Evolutionary conservation across 1,140 invertebrate genomes (phyloP).

Genomic region (Apocrypta bakeri): DNA sequence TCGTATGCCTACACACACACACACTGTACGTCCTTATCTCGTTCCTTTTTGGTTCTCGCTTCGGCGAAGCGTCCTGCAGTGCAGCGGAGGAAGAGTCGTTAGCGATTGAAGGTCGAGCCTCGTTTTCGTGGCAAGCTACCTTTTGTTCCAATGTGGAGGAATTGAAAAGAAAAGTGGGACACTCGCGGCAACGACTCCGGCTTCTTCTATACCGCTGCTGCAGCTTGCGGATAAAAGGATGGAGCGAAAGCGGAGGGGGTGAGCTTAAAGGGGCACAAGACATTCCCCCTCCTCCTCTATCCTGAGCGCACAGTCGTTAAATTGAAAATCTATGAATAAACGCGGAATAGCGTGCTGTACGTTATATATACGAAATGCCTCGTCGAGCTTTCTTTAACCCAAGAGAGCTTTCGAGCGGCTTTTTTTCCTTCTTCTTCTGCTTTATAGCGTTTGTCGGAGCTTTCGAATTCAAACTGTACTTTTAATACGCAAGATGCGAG

Average conservation of each 20-base stretch:
- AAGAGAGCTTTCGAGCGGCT: background rate
- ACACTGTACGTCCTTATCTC: constrained; percentile 27
- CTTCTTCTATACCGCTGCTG: background rate
- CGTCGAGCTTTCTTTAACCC: background rate
- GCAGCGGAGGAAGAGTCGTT: constrained; percentile 18
- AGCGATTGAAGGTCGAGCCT: constrained; percentile 40
- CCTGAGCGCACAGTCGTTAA: constrained; percentile 2
- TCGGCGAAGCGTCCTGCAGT: too few relatives aligned
- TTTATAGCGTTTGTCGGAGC: background rate
- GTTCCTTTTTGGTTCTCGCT: constrained; percentile 20
- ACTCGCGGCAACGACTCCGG: background rate
- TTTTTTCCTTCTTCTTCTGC: background rate
- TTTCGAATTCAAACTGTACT: background rate
- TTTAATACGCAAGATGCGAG: too few relatives aligned
- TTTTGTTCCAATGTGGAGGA: constrained; percentile 31
- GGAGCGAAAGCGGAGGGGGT: background rate
- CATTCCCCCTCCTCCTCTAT: too few relatives aligned
- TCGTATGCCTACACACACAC: background rate
- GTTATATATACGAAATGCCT: background rate
- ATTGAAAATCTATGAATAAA: constrained; percentile 29
- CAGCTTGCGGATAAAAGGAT: background rate
- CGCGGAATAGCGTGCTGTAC: too few relatives aligned
- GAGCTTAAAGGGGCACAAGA: constrained; percentile 23
- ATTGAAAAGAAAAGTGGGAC: constrained; percentile 26
- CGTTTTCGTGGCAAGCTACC: background rate